Evolutionary conservation across 2,113 vertebrate genomes (phyloP).

Genomic region (Triplophysa dalaica): DNA sequence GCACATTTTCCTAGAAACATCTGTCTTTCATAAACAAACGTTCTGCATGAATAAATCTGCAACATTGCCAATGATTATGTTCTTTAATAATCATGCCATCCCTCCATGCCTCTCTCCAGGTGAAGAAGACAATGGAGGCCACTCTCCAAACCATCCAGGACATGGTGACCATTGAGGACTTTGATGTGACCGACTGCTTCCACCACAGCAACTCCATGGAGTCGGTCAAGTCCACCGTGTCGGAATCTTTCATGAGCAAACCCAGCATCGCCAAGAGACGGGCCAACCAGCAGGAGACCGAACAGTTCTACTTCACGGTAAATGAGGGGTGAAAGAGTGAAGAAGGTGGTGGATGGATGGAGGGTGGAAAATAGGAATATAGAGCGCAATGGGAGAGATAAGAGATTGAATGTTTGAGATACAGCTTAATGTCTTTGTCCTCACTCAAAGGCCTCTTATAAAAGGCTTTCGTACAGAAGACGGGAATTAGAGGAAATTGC

Average conservation of each 20-base stretch:
- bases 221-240: conserved; percentile 94
- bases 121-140: conserved; percentile 99
- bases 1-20: too few species aligned
- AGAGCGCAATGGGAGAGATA: not conserved
- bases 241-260: conserved; percentile 97
- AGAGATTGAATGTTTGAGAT: conserved; percentile 21
- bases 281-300: conserved; percentile 98
- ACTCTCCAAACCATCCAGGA: conserved; percentile 97
- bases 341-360: not conserved
- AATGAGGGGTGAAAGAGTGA: conserved; percentile 50
- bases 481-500: conserved; percentile 3
- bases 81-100: not conserved
- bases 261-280: conserved; percentile 95
- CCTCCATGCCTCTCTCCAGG: conserved; percentile 82
- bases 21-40: not conserved
- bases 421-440: not conserved
- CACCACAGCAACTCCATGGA: conserved; percentile 99
- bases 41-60: not conserved
- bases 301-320: conserved; percentile 99
- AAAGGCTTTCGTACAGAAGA: not conserved
- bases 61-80: not conserved
- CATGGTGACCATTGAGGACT: conserved; percentile 97
- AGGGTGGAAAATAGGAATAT: not conserved
- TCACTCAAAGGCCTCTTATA: not conserved
- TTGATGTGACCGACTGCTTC: conserved; percentile 95